Percentiles rank a stretch among this genome's conserved stretches.
Conservation (phyloP, 2,797 vertebrate genomes). For the Lepus townsendii region DNA sequence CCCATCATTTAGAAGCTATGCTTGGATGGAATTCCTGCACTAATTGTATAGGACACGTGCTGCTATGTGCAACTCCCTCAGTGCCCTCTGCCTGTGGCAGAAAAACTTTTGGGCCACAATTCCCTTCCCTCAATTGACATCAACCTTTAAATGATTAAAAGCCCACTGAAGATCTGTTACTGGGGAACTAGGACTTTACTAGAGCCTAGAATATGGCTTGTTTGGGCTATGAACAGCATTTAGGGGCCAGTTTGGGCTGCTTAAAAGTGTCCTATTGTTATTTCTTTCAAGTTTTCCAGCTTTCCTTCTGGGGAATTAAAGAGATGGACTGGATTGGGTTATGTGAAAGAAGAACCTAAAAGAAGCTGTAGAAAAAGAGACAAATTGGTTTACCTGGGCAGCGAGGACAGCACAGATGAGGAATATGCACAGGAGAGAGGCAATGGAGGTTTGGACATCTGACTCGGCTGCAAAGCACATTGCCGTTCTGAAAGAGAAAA, state of each 20-base stretch:
- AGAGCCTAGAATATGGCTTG: slow-evolving; percentile 64
- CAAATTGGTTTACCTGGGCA: slow-evolving; percentile 89
- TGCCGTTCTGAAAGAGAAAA: slow-evolving; percentile 89
- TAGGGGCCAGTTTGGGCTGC: slow-evolving; percentile 68
- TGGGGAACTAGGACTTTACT: slow-evolving; percentile 69
- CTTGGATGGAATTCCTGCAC: slow-evolving; percentile 74
- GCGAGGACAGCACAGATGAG: slow-evolving; percentile 91
- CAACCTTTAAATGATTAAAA: slow-evolving; percentile 73
- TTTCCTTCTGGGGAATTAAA: slow-evolving; percentile 62
- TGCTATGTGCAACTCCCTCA: slow-evolving; percentile 71
- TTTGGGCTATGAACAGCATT: slow-evolving; percentile 71
- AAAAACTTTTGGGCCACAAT: slow-evolving; percentile 61
- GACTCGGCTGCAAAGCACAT: slow-evolving; percentile 91
- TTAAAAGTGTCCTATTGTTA: slow-evolving; percentile 75
- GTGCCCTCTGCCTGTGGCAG: slow-evolving; percentile 70
- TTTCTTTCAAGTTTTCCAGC: slow-evolving; percentile 67
- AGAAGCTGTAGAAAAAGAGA: not conserved
- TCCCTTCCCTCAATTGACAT: slow-evolving; percentile 38
- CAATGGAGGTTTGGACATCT: slow-evolving; percentile 91
- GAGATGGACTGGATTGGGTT: not conserved
- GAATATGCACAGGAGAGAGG: slow-evolving; percentile 88
- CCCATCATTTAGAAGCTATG: slow-evolving; percentile 84
- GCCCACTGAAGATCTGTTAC: slow-evolving; percentile 66
- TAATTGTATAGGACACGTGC: slow-evolving; percentile 73
- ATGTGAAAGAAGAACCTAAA: slow-evolving; percentile 26